Evolutionary conservation across 1,140 invertebrate species (phyloP).

Genomic region (Cyphomyrmex costatus): DNA sequence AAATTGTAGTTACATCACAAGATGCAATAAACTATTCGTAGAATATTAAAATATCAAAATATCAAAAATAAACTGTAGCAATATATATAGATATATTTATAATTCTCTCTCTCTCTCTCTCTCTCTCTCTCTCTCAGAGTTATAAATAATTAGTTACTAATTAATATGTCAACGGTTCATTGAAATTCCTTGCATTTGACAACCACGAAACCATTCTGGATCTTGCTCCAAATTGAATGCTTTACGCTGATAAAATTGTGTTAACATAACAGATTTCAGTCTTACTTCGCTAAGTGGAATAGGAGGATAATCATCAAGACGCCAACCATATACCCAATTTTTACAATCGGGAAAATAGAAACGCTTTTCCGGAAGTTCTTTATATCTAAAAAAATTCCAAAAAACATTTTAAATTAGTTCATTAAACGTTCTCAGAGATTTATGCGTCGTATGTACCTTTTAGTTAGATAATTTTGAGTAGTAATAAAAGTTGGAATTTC

Average conservation of each 20-base stretch:
- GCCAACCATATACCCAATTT: constrained; percentile 83
- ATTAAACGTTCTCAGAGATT: background rate
- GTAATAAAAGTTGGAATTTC: constrained; percentile 72
- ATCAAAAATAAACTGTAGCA: background rate
- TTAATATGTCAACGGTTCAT: constrained; percentile 67
- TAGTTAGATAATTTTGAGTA: constrained; percentile 75
- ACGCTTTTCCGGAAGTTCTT: constrained; percentile 79
- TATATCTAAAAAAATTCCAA: constrained; percentile 72
- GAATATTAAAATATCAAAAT: constrained; percentile 29
- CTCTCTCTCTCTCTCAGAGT: too few species aligned
- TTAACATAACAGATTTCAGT: constrained; percentile 68
- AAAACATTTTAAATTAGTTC: constrained; percentile 1
- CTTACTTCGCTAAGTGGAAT: constrained; percentile 65
- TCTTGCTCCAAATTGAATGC: constrained; percentile 75
- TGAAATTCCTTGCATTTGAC: constrained; percentile 75
- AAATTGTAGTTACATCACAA: background rate
- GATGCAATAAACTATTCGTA: background rate
- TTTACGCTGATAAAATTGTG: constrained; percentile 76
- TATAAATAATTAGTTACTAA: constrained; percentile 9
- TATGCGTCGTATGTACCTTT: constrained; percentile 69
- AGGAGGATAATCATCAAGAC: constrained; percentile 75
- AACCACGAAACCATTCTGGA: constrained; percentile 74
- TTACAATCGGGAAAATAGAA: constrained; percentile 80
- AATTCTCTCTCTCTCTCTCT: too few species aligned
- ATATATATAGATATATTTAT: background rate